Conservation (phyloP, 2,888 invertebrate species). For the Thalpophila matura region DNA sequence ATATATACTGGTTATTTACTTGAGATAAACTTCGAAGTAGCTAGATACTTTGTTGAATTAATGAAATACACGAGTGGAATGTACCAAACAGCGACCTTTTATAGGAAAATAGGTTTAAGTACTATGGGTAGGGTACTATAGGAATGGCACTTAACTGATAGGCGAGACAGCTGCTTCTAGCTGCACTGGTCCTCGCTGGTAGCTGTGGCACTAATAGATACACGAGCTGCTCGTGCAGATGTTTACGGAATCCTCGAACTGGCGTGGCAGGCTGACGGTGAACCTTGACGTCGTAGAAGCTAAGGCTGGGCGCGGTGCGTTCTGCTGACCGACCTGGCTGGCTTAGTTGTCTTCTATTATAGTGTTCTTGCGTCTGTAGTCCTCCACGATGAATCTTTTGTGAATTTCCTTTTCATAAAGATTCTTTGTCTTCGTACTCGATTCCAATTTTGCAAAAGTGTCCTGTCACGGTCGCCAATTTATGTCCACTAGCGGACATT, state of each 20-base stretch:
- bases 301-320: background rate
- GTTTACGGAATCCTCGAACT: background rate
- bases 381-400: background rate
- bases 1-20: background rate
- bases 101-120: background rate
- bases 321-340: constrained; percentile 1
- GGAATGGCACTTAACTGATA: constrained; percentile 6
- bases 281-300: background rate
- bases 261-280: constrained; percentile 2
- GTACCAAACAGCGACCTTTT: background rate
- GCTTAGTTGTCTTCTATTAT: constrained; percentile 7
- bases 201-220: constrained; percentile 1
- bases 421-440: background rate
- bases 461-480: constrained; percentile 9
- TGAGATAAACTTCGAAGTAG: background rate
- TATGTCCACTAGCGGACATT: no score
- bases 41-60: background rate
- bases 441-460: background rate
- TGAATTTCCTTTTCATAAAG: background rate
- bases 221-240: background rate
- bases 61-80: background rate
- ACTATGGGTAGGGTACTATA: background rate
- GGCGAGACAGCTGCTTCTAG: background rate
- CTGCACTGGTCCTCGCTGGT: background rate
- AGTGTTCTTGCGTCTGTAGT: background rate